A percentile compares a stretch with the other conserved stretches of the same genome.
These are phyloP conservation scores for Gadopsis bispinosus DNA, from an alignment of 2,797 vertebrate genomes.

Conservation along the genomic window DNA sequence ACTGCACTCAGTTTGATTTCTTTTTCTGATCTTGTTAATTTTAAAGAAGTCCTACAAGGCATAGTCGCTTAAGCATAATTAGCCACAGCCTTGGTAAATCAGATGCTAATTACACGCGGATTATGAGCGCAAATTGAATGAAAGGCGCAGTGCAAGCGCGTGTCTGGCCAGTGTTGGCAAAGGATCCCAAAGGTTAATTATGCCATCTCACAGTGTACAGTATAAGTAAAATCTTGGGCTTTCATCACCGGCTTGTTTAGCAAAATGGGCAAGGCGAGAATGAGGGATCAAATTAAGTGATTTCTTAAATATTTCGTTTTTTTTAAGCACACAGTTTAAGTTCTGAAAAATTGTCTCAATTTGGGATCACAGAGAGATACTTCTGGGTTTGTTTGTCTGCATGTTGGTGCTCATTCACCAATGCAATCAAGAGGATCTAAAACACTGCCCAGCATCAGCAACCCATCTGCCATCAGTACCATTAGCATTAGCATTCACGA, in stretches of 20 bases:
- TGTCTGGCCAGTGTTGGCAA: background rate
- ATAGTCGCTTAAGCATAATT: slow-evolving; percentile 43
- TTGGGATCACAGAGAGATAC: slow-evolving; percentile 7
- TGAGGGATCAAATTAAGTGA: background rate
- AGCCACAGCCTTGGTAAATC: slow-evolving; percentile 30
- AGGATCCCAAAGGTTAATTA: slow-evolving; percentile 32
- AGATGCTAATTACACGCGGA: slow-evolving; percentile 48
- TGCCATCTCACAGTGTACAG: background rate
- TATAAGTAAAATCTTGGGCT: slow-evolving; percentile 5
- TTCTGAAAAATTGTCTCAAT: background rate
- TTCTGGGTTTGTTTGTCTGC: slow-evolving; percentile 17
- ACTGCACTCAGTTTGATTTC: slow-evolving; percentile 19
- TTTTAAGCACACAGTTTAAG: background rate
- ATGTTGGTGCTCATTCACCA: slow-evolving; percentile 20
- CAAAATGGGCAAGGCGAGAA: background rate
- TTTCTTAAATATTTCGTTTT: background rate
- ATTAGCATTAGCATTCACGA: slow-evolving; percentile 26
- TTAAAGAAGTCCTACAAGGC: slow-evolving; percentile 26
- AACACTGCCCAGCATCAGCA: slow-evolving; percentile 16
- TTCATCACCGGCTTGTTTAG: slow-evolving; percentile 8
- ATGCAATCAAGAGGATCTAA: slow-evolving; percentile 15
- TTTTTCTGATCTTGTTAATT: slow-evolving; percentile 32
- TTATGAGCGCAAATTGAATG: slow-evolving; percentile 41
- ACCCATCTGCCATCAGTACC: slow-evolving; percentile 35
- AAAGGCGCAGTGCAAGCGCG: background rate